Evolutionary conservation across 2,888 invertebrate species (phyloP), one percentile per base, ranked within the genome.

Genomic region (Agrotis segetum): DNA sequence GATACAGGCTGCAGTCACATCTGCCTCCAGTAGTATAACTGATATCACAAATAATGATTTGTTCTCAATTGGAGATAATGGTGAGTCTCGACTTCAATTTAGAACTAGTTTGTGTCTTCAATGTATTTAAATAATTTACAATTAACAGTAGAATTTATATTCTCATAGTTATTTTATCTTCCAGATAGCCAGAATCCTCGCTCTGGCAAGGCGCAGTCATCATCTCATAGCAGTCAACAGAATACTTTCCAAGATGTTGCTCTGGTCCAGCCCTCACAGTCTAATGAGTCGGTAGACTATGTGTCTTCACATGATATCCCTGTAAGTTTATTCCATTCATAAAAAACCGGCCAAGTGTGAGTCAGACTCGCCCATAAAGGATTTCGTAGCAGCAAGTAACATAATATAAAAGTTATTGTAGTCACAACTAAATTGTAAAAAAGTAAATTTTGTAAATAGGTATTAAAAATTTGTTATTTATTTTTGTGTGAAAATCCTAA

Each of bases 41-140:
- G 96, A 96, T 81, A 96, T 96, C 53, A 95, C 96, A 63, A 96
- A 96, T 77, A 96, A 92, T 92, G 96, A 96, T 83, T 89, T 96
- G 52, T 96, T 96, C 89, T 95, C 96, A 21, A 96, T 96, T 84
- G 96, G 93, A 78, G 96, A 96, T 81, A 96, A 91, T 93, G 96
- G 96, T 96, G 88, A 90, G 90, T 84, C 34, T 64, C 52, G 59
- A 40, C 59, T 59, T 29, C 34, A 49, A 50, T 46, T 21, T 19
- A 7, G 14, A 24, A 17, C 11, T 61, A 46, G 9, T 24, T 17
- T 24, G 6, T 58, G 19, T 19, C 7, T 19, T 67, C 19, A 34
- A 46, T 47, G 16, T 34, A 29, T 34, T 34, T 11, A 17, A 24
- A 24, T 19, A 21, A 44, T 16, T 59, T 6, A 19, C 3, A 49